These are phyloP conservation scores for Drosophila neonasuta DNA, from an alignment of 2,888 invertebrate species.

Conservation along the genomic window DNA sequence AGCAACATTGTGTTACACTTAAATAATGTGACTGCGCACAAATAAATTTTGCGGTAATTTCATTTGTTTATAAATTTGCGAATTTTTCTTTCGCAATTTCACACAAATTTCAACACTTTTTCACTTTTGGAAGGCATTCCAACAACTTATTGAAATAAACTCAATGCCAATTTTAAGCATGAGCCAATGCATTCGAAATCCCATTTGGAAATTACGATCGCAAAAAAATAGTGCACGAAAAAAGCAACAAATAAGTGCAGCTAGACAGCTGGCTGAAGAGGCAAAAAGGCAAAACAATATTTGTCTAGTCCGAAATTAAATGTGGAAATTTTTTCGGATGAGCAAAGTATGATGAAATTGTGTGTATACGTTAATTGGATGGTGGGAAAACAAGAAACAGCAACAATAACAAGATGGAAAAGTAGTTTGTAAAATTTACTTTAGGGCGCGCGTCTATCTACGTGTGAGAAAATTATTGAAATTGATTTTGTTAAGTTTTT, in stretches of 20 bases:
- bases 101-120: constrained; percentile 9
- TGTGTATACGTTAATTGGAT: constrained; percentile 29
- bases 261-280: constrained; percentile 31
- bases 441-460: constrained; percentile 45
- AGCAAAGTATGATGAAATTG: constrained; percentile 23
- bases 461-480: constrained; percentile 65
- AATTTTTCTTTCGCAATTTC: background rate
- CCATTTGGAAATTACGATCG: constrained; percentile 45
- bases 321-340: constrained; percentile 37
- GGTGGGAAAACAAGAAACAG: constrained; percentile 7
- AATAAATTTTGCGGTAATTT: constrained; percentile 2
- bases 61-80: background rate
- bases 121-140: constrained; percentile 21
- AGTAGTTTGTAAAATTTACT: constrained; percentile 30
- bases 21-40: background rate
- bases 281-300: constrained; percentile 3
- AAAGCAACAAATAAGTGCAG: constrained; percentile 16
- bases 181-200: constrained; percentile 60
- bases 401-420: constrained; percentile 2
- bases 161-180: constrained; percentile 64
- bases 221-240: constrained; percentile 22
- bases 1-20: background rate
- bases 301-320: constrained; percentile 48
- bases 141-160: constrained; percentile 17
- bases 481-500: constrained; percentile 45